Conservation (phyloP, 1,140 invertebrate genomes). For the Eubasilissa regina region DNA sequence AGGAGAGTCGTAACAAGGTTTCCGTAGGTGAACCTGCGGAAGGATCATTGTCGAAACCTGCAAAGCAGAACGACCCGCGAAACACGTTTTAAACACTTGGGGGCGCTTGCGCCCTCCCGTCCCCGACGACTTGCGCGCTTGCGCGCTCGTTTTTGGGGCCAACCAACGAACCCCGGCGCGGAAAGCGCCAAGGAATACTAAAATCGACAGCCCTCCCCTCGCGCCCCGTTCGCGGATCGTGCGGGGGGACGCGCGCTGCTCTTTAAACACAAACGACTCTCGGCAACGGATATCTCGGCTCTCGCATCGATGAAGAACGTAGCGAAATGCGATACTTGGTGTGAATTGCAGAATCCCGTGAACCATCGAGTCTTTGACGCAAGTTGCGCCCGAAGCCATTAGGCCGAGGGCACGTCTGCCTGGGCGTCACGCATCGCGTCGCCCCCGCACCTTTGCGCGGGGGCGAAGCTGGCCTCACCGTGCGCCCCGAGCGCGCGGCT, state of each 20-base stretch:
- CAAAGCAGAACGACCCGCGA: slow-evolving; percentile 31
- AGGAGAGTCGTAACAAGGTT: slow-evolving; percentile 61
- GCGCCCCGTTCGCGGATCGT: slow-evolving; percentile 17
- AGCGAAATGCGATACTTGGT: slow-evolving; percentile 84
- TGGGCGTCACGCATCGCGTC: slow-evolving; percentile 64
- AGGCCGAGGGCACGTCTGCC: slow-evolving; percentile 69
- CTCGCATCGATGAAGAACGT: slow-evolving; percentile 87
- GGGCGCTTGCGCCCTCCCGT: slow-evolving; percentile 39
- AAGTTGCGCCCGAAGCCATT: slow-evolving; percentile 74
- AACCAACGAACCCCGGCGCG: slow-evolving; percentile 22
- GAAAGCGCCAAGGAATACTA: not conserved
- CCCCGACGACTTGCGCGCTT: too few species aligned
- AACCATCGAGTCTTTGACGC: slow-evolving; percentile 87
- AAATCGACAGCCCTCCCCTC: not conserved
- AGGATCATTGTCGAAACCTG: slow-evolving; percentile 77
- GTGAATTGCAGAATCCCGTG: slow-evolving; percentile 88
- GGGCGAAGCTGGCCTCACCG: slow-evolving; percentile 41
- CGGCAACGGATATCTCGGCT: slow-evolving; percentile 83
- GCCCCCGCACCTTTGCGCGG: not conserved
- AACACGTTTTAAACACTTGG: too few species aligned
- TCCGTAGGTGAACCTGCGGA: slow-evolving; percentile 80
- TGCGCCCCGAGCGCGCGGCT: not conserved
- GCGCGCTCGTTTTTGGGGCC: too few species aligned
- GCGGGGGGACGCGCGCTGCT: not conserved
- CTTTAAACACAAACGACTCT: slow-evolving; percentile 65